Evolutionary conservation across 1,140 invertebrate species (phyloP), one percentile per base, ranked within the genome.

Genomic region (Musca domestica): DNA sequence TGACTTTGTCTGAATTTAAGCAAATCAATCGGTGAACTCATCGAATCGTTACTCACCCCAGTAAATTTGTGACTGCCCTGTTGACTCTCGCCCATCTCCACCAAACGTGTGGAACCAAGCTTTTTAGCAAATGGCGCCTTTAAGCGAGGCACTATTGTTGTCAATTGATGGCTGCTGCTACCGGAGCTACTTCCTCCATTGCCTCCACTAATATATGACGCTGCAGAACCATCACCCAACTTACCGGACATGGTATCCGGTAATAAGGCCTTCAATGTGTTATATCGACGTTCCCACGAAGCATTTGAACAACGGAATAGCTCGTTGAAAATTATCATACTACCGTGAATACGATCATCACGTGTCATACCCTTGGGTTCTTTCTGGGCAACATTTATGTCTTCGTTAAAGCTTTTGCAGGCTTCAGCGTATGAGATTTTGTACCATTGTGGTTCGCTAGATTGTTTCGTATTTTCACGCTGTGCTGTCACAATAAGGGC

Each of bases 401-500:
- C 92, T 69, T 91, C 88, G 64, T 86, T 88, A 78, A 96, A 92
- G n/a, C 91, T 90, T 34, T 85, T 84, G 64, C 89, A 88, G 10
- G 93, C 92, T 82, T 98, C 95, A 70, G 96, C 92, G 80, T 93
- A 98, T 77, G 95, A 98, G 74, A 93, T 91, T 82, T 92, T 90
- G 73, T 93, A 96, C 94, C 95, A 98, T 70, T 91, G 88, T 14
- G 93, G 91, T 77, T 92, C 94, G 68, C 94, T 91, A 68, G 90
- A 91, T 76, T 97, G 93, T 81, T 95, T 95, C 0, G 90, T 87
- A 48, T 91, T 94, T 83, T 99, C 97, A 70, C 97, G 85, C 79
- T 98, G 96, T 2, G 96, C 91, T 0, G 95, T 98, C 0, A 99
- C 95, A 3, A 96, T 90, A 12, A 99, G 84, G 1, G 95, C 96